These are phyloP conservation scores for Temnopleurus reevesii DNA, from an alignment of 53 echinoderm and acorn worm genomes.

Conservation along the genomic window DNA sequence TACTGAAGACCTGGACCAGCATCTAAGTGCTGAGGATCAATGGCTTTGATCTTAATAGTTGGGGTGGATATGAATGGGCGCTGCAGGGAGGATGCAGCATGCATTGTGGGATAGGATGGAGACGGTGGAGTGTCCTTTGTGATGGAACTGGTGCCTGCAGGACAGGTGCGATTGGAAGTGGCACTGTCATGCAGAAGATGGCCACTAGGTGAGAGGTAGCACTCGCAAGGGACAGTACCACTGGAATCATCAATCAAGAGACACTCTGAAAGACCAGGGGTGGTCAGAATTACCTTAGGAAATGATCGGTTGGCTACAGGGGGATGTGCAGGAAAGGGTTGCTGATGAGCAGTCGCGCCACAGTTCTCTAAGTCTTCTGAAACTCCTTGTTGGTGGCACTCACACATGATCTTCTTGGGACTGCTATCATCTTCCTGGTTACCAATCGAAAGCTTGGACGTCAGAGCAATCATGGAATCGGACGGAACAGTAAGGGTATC, in stretches of 20 bases:
- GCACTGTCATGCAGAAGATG: neutral
- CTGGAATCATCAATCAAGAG: slow-evolving; percentile 3
- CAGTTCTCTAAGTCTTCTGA: neutral
- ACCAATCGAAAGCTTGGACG: neutral
- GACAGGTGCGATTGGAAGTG: neutral
- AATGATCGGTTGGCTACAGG: neutral
- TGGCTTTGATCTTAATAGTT: slow-evolving; percentile 11
- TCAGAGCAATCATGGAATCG: neutral
- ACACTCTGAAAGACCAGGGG: slow-evolving; percentile 34
- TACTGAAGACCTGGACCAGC: neutral
- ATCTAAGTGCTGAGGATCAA: neutral
- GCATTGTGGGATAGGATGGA: neutral
- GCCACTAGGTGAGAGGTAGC: slow-evolving; percentile 26
- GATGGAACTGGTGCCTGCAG: neutral
- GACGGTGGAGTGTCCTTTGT: neutral
- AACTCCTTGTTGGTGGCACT: neutral
- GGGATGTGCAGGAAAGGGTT: neutral
- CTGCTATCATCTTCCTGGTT: neutral
- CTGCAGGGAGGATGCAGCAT: neutral
- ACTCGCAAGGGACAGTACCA: slow-evolving; percentile 30
- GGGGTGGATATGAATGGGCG: neutral
- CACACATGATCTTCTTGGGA: slow-evolving; percentile 17
- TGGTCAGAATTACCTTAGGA: slow-evolving; percentile 33
- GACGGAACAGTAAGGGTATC: neutral
- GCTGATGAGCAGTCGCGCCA: neutral